Evolutionary conservation across 2,888 invertebrate genomes (phyloP), one percentile per base, ranked within the genome.

Genomic region (Ophion ventricosus): DNA sequence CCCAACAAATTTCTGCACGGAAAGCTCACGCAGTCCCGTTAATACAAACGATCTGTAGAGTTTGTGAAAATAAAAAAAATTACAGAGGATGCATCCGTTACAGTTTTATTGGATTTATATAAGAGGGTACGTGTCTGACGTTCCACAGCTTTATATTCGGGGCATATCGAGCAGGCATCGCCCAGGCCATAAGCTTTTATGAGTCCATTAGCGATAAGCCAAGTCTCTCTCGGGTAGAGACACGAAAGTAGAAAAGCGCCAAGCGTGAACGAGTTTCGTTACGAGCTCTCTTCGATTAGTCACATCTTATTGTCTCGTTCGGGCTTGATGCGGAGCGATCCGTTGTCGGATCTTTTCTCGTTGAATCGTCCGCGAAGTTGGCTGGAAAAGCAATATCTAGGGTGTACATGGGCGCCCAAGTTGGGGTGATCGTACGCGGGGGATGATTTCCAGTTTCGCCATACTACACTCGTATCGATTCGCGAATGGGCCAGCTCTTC

Each of bases 261-360:
- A 17, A 23, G 80, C 82, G 86, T 77, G 79, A 85, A 84, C 85
- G 85, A 82, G 86, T 85, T 85, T 87, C 85, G 87, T 87, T 86
- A 83, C 86, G 86, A 84, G 86, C 80, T 87, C 85, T 76, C 86
- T 86, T 86, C 86, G 87, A 87, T 87, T 87, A 87, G 87, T 87
- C 86, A 87, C 86, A 87, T 82, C 84, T 81, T 83, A 87, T 87
- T 87, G 84, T 86, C 83, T 79, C 49, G 49, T 49, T 49, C 17
- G 49, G 14, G 49, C 3, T 49, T 17, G 49, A 49, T 0, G 14
- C 49, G 49, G 4, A 17, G 14, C 14, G 17, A 35, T 35, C 8
- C 61, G 75, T 73, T 81, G 67, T 85, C 82, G 76, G 78, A 80
- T 80, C 79, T 67, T 80, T 76, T 67, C 29, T 78, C 54, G 23